phyloP scores from a whole-genome alignment of 2,797 vertebrate genomes.

The Channa striata region DNA sequence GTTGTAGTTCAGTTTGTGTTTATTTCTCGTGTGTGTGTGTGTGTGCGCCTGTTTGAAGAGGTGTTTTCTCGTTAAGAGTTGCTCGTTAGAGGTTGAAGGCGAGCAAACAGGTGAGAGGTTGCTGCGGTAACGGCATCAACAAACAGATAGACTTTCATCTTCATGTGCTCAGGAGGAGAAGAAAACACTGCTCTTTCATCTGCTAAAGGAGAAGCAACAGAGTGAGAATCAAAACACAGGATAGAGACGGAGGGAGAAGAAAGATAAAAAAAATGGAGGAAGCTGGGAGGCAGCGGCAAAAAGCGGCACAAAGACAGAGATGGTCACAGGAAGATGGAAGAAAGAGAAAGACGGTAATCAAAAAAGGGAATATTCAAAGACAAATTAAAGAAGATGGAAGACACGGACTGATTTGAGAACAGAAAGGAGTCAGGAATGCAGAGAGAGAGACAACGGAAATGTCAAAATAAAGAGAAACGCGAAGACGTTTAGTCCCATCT shows the following conservation, averaged over 20 bases:
- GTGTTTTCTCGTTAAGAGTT: conserved; percentile 72
- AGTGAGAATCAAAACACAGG: conserved; percentile 17
- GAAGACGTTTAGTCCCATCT: no score
- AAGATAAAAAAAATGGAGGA: background rate
- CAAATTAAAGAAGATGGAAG: background rate
- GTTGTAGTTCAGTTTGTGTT: conserved; percentile 21
- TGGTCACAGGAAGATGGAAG: background rate
- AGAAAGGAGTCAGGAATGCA: no score
- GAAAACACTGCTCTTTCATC: conserved; percentile 69
- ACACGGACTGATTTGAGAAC: no score
- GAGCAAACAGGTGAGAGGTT: conserved; percentile 72
- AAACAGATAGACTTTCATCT: conserved; percentile 76
- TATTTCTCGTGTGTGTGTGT: background rate
- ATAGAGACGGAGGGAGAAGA: background rate
- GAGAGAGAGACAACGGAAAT: no score
- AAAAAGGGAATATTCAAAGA: background rate
- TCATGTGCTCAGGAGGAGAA: conserved; percentile 52
- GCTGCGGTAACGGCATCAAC: conserved; percentile 54
- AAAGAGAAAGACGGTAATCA: background rate
- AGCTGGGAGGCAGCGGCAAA: background rate
- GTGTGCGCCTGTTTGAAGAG: conserved; percentile 39
- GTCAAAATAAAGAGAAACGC: background rate
- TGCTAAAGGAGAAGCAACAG: conserved; percentile 43
- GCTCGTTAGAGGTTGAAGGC: conserved; percentile 70
- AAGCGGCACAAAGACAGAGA: background rate